Conservation (phyloP, 1,140 invertebrate genomes). For the Diploscapter pachys region DNA sequence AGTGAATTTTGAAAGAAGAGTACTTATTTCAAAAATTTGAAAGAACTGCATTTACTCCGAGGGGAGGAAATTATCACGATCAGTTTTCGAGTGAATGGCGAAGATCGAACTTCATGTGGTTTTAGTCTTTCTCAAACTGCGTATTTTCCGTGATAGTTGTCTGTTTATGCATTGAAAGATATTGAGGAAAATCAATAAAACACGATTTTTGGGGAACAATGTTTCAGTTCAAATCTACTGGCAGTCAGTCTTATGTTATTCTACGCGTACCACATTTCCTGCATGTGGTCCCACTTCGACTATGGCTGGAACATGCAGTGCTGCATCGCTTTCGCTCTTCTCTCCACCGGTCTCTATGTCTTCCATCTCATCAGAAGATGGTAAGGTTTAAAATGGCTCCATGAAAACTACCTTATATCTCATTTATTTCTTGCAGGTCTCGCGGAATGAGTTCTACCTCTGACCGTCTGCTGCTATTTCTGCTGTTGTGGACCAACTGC, state of each 20-base stretch:
- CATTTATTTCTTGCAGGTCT: not conserved
- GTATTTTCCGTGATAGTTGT: not conserved
- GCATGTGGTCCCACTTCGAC: slow-evolving; percentile 69
- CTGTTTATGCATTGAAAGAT: too few relatives aligned
- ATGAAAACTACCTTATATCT: too few relatives aligned
- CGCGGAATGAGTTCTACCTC: not conserved
- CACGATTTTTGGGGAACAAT: not conserved
- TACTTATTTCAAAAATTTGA: too few relatives aligned
- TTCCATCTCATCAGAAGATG: slow-evolving; percentile 64
- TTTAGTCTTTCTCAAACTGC: not conserved
- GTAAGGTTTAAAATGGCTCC: too few relatives aligned
- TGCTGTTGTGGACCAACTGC: slow-evolving; percentile 37
- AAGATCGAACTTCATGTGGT: too few relatives aligned
- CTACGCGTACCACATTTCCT: slow-evolving; percentile 23
- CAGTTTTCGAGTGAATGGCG: too few relatives aligned
- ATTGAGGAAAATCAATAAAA: too few relatives aligned
- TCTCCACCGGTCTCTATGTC: slow-evolving; percentile 69
- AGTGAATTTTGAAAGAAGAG: too few relatives aligned
- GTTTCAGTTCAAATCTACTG: slow-evolving; percentile 34
- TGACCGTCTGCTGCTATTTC: slow-evolving; percentile 37
- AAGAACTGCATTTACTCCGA: too few relatives aligned
- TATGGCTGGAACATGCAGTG: slow-evolving; percentile 87
- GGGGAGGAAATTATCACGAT: too few relatives aligned
- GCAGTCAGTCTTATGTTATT: slow-evolving; percentile 22
- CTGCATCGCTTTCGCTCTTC: slow-evolving; percentile 66